A percentile compares a stretch with the other conserved stretches of the same genome.
Conservation (phyloP, 2,797 vertebrate species). For the Nannoperca obscura region DNA sequence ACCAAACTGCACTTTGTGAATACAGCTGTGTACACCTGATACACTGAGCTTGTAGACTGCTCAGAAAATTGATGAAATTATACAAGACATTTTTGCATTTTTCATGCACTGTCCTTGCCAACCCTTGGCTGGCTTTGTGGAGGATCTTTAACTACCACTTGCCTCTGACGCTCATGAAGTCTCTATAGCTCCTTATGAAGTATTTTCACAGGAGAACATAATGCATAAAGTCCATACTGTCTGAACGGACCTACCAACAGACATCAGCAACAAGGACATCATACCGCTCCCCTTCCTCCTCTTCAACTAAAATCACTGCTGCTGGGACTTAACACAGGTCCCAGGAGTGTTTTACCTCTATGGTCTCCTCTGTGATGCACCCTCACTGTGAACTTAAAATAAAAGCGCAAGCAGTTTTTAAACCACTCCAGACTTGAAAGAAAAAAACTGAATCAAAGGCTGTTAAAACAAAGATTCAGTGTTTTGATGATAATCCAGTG, state of each 20-base stretch:
- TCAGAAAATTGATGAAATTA: constrained; percentile 4
- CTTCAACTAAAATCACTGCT: constrained; percentile 24
- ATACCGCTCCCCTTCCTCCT: constrained; percentile 7
- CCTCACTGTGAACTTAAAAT: constrained; percentile 22
- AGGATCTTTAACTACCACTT: not conserved
- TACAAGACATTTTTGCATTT: not conserved
- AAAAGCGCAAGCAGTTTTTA: constrained; percentile 22
- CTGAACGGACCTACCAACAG: constrained; percentile 2
- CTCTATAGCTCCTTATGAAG: not conserved
- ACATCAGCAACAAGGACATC: constrained; percentile 38
- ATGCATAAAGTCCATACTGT: constrained; percentile 17
- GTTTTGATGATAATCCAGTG: constrained; percentile 32
- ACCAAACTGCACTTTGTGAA: not conserved
- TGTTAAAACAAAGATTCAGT: constrained; percentile 35
- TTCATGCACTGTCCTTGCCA: not conserved
- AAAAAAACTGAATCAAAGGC: constrained; percentile 28
- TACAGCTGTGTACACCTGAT: not conserved
- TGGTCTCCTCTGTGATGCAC: constrained; percentile 28
- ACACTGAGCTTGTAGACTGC: not conserved
- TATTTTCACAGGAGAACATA: constrained; percentile 15
- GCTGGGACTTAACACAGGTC: constrained; percentile 31
- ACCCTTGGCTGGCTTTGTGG: constrained; percentile 1
- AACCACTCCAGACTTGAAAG: constrained; percentile 14
- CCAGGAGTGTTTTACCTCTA: constrained; percentile 27
- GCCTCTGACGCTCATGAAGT: constrained; percentile 15